These are phyloP conservation scores for Bettongia penicillata DNA, from an alignment of 2,113 vertebrate species.

Conservation along the genomic window DNA sequence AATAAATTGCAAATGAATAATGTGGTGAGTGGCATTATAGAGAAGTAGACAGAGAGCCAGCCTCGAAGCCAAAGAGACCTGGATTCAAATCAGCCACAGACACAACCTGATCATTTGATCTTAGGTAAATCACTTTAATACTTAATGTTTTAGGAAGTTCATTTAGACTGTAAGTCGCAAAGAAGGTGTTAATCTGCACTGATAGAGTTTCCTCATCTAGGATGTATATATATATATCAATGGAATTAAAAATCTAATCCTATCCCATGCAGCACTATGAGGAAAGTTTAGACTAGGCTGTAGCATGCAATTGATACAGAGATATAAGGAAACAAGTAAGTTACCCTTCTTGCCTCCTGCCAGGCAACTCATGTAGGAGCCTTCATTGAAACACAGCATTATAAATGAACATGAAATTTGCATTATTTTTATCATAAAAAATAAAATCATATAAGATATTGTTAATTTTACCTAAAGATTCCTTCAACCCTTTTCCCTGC, in stretches of 20 bases:
- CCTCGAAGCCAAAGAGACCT: neutral
- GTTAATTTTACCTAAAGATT: conserved; percentile 7
- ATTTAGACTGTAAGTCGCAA: neutral
- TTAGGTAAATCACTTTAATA: too few relatives aligned
- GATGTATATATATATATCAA: neutral
- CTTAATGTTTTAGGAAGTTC: too few relatives aligned
- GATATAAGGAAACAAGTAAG: neutral
- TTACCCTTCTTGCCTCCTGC: neutral
- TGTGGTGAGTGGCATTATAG: neutral
- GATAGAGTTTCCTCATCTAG: neutral
- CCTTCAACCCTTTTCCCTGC: conserved; percentile 2
- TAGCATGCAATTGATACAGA: neutral
- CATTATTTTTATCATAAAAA: conserved; percentile 27
- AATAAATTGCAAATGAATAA: neutral
- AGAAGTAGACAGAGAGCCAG: neutral
- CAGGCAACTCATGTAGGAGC: neutral
- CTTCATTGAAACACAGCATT: neutral
- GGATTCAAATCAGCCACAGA: neutral
- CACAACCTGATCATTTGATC: neutral
- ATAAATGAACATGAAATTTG: conserved; percentile 43
- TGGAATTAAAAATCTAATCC: neutral
- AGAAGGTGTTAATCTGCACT: neutral
- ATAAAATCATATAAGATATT: neutral
- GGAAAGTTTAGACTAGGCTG: neutral
- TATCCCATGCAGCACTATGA: neutral